Evolutionary conservation across 2,113 vertebrate species (phyloP).

Genomic region (Epinephelus lanceolatus): DNA sequence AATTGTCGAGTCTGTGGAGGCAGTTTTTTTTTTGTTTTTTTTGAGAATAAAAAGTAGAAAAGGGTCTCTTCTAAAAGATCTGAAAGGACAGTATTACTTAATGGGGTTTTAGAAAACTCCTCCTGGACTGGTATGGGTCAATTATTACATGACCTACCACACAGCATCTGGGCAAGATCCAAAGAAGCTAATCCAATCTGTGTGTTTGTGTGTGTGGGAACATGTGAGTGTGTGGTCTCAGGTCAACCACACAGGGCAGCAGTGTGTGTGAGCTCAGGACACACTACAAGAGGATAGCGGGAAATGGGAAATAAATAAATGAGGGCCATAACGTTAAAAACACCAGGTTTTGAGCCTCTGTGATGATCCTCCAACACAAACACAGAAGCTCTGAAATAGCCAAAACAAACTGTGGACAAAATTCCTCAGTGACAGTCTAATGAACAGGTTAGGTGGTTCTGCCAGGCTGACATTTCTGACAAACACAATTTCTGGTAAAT

Average conservation of each 20-base stretch:
- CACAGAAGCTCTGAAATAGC: neutral
- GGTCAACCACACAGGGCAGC: conserved; percentile 31
- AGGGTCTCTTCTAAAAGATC: neutral
- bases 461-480: conserved; percentile 18
- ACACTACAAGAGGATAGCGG: conserved; percentile 32
- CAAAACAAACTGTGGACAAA: conserved; percentile 15
- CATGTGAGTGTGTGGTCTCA: conserved; percentile 34
- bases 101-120: conserved; percentile 41
- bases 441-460: neutral
- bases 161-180: conserved; percentile 52
- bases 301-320: conserved; percentile 25
- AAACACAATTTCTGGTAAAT: conserved; percentile 26
- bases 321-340: conserved; percentile 11
- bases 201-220: conserved; percentile 30
- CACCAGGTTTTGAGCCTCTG: neutral
- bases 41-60: conserved; percentile 8
- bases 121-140: conserved; percentile 29
- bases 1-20: neutral
- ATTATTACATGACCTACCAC: conserved; percentile 53
- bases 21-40: conserved; percentile 6
- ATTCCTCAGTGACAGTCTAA: conserved; percentile 18
- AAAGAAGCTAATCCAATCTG: conserved; percentile 52
- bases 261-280: conserved; percentile 34
- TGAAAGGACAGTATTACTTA: conserved; percentile 7
- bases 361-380: conserved; percentile 44